A percentile compares a stretch with the other conserved stretches of the same genome.
phyloP scores from a whole-genome alignment of 2,797 vertebrate species.

The Galago senegalensis region DNA sequence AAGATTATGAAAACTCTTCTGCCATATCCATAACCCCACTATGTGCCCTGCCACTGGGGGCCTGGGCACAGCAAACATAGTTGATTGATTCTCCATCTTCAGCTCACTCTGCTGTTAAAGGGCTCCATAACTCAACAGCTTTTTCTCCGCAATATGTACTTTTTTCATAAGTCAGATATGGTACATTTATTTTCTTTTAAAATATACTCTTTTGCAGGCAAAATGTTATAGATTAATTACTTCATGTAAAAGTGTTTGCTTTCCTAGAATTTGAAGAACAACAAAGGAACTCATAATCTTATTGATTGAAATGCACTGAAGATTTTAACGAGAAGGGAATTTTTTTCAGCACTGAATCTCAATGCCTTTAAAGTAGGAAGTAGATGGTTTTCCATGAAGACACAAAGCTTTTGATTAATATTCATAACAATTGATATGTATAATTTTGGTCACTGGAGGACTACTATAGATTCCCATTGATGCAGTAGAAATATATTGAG shows the following conservation, averaged over 20 bases:
- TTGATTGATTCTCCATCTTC: slow-evolving; percentile 1
- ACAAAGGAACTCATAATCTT: slow-evolving; percentile 74
- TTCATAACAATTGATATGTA: slow-evolving; percentile 78
- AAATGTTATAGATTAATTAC: slow-evolving; percentile 75
- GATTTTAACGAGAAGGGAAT: slow-evolving; percentile 66
- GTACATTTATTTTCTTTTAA: slow-evolving; percentile 75
- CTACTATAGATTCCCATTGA: slow-evolving; percentile 72
- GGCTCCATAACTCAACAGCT: neutral
- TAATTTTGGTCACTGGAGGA: slow-evolving; percentile 80
- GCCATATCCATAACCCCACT: neutral
- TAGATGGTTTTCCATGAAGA: slow-evolving; percentile 70
- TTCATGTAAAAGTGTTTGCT: slow-evolving; percentile 75
- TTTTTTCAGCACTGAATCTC: slow-evolving; percentile 44
- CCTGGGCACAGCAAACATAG: neutral
- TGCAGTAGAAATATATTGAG: slow-evolving; percentile 78
- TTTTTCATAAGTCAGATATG: slow-evolving; percentile 52
- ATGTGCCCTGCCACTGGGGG: fast-evolving
- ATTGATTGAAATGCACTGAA: slow-evolving; percentile 65
- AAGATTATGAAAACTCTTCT: neutral
- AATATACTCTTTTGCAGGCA: slow-evolving; percentile 60
- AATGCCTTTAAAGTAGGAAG: slow-evolving; percentile 74
- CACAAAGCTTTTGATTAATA: slow-evolving; percentile 83
- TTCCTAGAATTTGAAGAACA: slow-evolving; percentile 67
- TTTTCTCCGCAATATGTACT: slow-evolving; percentile 35
- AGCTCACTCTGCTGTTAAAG: slow-evolving; percentile 25